Evolutionary conservation across 2,797 vertebrate species (phyloP), one percentile per base, ranked within the genome.

Genomic region (Cynodonichthys magdalenae): DNA sequence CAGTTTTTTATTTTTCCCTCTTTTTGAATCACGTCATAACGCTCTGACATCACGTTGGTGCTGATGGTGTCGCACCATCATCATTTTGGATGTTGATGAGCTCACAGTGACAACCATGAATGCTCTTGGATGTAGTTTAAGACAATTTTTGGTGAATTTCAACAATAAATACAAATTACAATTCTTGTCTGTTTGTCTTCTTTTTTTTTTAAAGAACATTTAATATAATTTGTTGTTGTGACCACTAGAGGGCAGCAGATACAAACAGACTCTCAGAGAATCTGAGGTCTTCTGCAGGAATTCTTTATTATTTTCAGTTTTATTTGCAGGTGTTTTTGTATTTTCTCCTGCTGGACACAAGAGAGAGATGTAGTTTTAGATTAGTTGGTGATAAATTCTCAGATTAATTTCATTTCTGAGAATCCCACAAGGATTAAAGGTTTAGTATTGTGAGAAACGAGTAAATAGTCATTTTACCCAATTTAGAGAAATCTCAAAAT

Each of bases 81-180:
- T 82, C 79, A 71, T 69, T 24, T 63, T 2, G 42, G 74, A 54
- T 61, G 63, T 72, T 39, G 59, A 73, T 70, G 71, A 77, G 76
- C 76, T 82, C 79, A 71, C 70, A 3, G 79, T 83, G 87, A 73
- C 61, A 70, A 63, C 53, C 50, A 73, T 70, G 82, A 82, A 86
- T 76, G 83, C 82, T 82, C 71, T 86, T 91, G 87, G 89, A 88
- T 88, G 83, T 90, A 89, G 85, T 89, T 83, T 87, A 39, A 89
- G 86, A 83, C 64, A 75, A 46, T 48, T 83, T 86, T 84, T 89
- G 82, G 87, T 90, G 84, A 89, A 85, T 86, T 88, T 77, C 85
- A 90, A 89, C 78, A 90, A 90, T 90, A 92, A 91, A 92, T 76
- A 84, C 39, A 64, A 85, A 79, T 75, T 73, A 81, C 58, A 73